These are phyloP conservation scores for Triplophysa dalaica DNA, from an alignment of 2,113 vertebrate species.

Conservation along the genomic window DNA sequence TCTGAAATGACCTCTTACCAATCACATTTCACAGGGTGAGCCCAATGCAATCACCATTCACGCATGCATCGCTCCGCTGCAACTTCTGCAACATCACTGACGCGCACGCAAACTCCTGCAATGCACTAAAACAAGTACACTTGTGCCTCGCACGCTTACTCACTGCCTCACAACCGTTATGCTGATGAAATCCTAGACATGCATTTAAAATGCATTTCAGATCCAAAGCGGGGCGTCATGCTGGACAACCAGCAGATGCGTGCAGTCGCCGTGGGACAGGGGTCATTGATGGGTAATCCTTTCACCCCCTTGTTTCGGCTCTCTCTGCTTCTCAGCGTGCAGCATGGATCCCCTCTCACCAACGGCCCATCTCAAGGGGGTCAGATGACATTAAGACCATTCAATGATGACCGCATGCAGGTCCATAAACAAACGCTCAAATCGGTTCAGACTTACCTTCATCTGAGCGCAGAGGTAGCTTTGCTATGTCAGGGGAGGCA, in stretches of 20 bases:
- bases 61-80: neutral
- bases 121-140: constrained; percentile 28
- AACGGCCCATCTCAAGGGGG: neutral
- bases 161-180: neutral
- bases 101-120: constrained; percentile 7
- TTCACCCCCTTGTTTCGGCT: neutral
- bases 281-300: constrained; percentile 14
- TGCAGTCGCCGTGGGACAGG: neutral
- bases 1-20: too few species aligned
- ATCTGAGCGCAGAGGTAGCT: constrained; percentile 70
- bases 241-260: neutral
- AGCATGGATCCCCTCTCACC: constrained; percentile 1
- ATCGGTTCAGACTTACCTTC: constrained; percentile 67
- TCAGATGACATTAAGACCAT: neutral
- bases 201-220: neutral
- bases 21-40: too few species aligned
- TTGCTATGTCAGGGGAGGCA: constrained; percentile 68
- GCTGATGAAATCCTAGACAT: neutral
- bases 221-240: neutral
- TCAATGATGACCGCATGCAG: neutral
- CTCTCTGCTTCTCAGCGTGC: constrained; percentile 25
- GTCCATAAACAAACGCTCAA: neutral
- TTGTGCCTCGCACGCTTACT: neutral
- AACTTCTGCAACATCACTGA: constrained; percentile 5
- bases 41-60: neutral